A percentile compares a stretch with the other conserved stretches of the same genome.
Conservation (phyloP, 2,113 vertebrate genomes). For the Miniopterus natalensis region DNA sequence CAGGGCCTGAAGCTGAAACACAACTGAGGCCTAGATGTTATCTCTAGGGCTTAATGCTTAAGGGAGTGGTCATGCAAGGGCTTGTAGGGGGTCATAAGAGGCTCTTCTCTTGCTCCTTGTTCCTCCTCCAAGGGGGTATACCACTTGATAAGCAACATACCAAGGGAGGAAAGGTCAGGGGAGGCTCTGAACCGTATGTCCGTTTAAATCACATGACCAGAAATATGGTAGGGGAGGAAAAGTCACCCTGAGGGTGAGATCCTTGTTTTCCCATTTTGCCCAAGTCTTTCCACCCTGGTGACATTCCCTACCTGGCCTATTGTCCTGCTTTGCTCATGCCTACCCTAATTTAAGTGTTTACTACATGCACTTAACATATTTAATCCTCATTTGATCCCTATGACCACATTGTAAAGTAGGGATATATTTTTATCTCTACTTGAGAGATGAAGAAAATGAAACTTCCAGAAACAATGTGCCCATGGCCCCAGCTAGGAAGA, state of each 20-base stretch:
- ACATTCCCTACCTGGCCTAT: neutral
- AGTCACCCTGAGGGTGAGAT: too few relatives aligned
- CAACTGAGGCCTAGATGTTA: neutral
- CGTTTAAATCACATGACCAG: neutral
- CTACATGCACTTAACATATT: neutral
- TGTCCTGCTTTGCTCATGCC: neutral
- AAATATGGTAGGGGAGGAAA: too few relatives aligned
- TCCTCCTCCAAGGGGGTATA: neutral
- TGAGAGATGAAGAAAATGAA: slow-evolving; percentile 1
- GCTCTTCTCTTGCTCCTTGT: neutral
- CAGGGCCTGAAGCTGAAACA: neutral
- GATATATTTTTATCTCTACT: neutral
- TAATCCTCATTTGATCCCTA: neutral
- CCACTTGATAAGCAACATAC: neutral
- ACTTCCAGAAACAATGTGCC: neutral
- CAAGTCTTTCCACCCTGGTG: too few relatives aligned
- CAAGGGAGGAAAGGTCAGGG: neutral
- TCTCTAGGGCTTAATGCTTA: neutral
- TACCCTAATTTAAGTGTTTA: neutral
- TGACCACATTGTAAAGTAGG: neutral
- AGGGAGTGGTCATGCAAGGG: neutral
- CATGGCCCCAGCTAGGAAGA: neutral
- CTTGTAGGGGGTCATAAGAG: neutral
- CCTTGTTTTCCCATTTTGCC: too few relatives aligned
- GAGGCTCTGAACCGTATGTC: neutral